Base-by-base conservation (phyloP, 2,888 invertebrate species). In the Leptinotarsa peninsularis region DNA sequence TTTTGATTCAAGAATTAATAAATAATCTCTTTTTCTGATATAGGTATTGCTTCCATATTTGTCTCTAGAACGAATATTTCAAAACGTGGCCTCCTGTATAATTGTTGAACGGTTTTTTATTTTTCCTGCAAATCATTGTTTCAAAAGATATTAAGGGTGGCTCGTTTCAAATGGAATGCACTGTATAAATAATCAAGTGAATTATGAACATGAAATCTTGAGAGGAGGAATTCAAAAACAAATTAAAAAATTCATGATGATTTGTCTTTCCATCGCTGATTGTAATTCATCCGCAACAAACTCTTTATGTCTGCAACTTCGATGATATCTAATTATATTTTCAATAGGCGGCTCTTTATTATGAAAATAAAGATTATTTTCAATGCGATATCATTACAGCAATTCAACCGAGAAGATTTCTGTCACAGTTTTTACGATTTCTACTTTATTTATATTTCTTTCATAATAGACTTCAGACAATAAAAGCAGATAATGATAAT, bases 221-320 rank as follows among this genome's bases (percentile, higher is more conserved):
- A 50, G 15, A 17, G 3, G n/a, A 7, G 18, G n/a, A 18, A 56
- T 56, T 54, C 54, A n/a, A n/a, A 56, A 18, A 18, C 14, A 21
- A 21, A 58, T 21, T 23, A 4, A 21, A 58, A 23, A 58, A 23
- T 14, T 58, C 14, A 23, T 18, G 21, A 58, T 21, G 13, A 23
- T 23, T 58, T 58, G 15, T 58, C 21, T 14, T 18, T 58, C 18
- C 23, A 58, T 58, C 58, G 58, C 58, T 23, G 58, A 58, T 58
- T 23, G 14, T 23, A 23, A 58, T 23, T 58, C 21, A 58, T 18
- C 58, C 23, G 4, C 15, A 58, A 58, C 23, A 1, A 58, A 58
- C 23, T 58, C 58, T 13, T 21, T 21, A 14, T 21, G 4, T 58
- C 56, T 56, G 27, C 58, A 21, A 58, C 23, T 21, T 23, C 14